Percentiles rank a stretch among this genome's conserved stretches.
Conservation (phyloP, 2,113 vertebrate species). For the Kryptolebias marmoratus region DNA sequence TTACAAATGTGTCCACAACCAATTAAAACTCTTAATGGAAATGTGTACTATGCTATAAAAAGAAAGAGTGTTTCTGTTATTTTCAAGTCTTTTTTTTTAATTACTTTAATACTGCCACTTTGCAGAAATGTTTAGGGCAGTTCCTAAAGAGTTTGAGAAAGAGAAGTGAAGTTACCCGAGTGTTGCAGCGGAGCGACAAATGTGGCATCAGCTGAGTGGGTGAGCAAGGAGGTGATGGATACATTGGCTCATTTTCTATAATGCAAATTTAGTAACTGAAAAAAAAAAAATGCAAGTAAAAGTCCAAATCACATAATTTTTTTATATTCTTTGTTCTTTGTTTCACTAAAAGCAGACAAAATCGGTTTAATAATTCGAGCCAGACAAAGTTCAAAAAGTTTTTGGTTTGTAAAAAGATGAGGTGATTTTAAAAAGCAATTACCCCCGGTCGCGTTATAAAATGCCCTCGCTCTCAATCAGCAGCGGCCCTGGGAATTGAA, state of each 20-base stretch:
- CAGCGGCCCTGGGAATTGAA: constrained; percentile 55
- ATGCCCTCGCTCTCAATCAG: constrained; percentile 62
- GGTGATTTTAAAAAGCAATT: constrained; percentile 55
- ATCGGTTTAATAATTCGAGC: constrained; percentile 10
- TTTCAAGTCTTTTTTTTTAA: constrained; percentile 40
- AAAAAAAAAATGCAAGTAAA: constrained; percentile 10
- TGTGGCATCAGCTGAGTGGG: constrained; percentile 34
- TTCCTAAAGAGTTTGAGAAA: constrained; percentile 26
- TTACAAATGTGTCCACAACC: constrained; percentile 46
- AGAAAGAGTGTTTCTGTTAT: constrained; percentile 43
- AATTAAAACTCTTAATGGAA: constrained; percentile 71
- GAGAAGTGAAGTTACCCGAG: constrained; percentile 27
- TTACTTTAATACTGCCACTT: constrained; percentile 12
- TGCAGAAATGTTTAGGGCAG: constrained; percentile 14
- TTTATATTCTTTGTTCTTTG: too few relatives aligned
- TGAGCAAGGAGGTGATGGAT: constrained; percentile 28
- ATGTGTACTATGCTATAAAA: constrained; percentile 53
- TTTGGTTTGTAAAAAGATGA: constrained; percentile 41
- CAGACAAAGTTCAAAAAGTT: not conserved
- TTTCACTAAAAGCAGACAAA: not conserved
- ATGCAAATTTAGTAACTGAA: constrained; percentile 4
- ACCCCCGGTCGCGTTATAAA: constrained; percentile 49
- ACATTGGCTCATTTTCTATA: constrained; percentile 34
- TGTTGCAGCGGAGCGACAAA: constrained; percentile 10
- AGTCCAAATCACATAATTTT: not conserved